Evolutionary conservation across 2,113 vertebrate species (phyloP).

Genomic region (Pollachius pollachius): DNA sequence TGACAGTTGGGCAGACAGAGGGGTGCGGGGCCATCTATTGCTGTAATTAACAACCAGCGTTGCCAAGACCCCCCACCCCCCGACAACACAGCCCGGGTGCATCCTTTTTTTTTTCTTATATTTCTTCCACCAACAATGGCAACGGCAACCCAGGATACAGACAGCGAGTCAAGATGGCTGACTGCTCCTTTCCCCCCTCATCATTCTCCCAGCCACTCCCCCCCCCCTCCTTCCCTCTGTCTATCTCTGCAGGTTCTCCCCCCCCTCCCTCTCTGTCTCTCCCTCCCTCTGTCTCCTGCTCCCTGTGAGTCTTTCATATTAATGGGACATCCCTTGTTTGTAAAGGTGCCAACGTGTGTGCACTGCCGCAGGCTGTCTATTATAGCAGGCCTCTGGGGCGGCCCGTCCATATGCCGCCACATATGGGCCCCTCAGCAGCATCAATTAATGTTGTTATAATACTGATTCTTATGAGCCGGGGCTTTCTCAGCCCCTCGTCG

Average conservation of each 20-base stretch:
- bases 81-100: background rate
- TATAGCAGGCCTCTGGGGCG: conserved; percentile 74
- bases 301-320: conserved; percentile 66
- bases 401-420: conserved; percentile 76
- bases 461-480: conserved; percentile 75
- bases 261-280: conserved; percentile 18
- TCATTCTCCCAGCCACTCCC: conserved; percentile 12
- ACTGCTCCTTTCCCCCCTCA: background rate
- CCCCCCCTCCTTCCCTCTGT: background rate
- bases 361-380: conserved; percentile 77
- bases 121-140: background rate
- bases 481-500: conserved; percentile 48
- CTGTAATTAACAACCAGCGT: conserved; percentile 54
- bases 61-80: background rate
- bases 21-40: conserved; percentile 55
- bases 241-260: background rate
- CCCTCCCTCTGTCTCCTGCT: conserved; percentile 43
- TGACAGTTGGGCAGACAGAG: conserved; percentile 56
- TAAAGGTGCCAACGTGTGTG: conserved; percentile 79
- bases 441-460: conserved; percentile 84
- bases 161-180: conserved; percentile 27
- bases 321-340: conserved; percentile 79
- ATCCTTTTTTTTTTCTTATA: conserved; percentile 4
- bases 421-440: conserved; percentile 79
- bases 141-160: conserved; percentile 2